These are phyloP conservation scores for Chloropsis cyanopogon DNA, from an alignment of 2,113 vertebrate species.

Conservation along the genomic window DNA sequence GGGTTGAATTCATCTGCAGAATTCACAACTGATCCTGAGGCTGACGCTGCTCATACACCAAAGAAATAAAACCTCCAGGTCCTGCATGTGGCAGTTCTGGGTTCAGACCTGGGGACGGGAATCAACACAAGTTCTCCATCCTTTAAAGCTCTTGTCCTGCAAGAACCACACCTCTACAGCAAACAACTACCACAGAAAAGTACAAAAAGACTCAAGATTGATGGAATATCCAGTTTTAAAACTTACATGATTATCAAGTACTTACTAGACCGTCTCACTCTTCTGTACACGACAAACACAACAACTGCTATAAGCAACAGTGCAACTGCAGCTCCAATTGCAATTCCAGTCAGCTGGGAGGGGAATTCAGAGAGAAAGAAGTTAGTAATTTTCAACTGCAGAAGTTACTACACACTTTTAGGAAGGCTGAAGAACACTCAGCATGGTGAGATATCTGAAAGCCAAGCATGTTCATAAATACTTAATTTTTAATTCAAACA, in stretches of 20 bases:
- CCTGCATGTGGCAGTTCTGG: accelerated
- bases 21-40: not conserved
- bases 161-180: not conserved
- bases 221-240: not conserved
- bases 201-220: not conserved
- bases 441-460: not conserved
- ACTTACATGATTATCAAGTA: not conserved
- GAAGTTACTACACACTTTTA: not conserved
- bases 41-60: not conserved
- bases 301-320: conserved; percentile 72
- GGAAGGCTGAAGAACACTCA: not conserved
- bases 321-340: conserved; percentile 73
- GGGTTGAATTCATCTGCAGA: not conserved
- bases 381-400: not conserved
- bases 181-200: not conserved
- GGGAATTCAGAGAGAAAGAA: not conserved
- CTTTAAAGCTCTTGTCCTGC: not conserved
- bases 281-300: conserved; percentile 79
- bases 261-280: conserved; percentile 80
- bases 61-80: not conserved
- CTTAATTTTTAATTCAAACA: not conserved
- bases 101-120: not conserved
- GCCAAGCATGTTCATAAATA: accelerated
- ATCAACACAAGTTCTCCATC: not conserved
- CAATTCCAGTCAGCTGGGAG: conserved; percentile 79